Evolutionary conservation across 2,888 invertebrate genomes (phyloP), one percentile per base, ranked within the genome.

Genomic region (Aphidius colemani): DNA sequence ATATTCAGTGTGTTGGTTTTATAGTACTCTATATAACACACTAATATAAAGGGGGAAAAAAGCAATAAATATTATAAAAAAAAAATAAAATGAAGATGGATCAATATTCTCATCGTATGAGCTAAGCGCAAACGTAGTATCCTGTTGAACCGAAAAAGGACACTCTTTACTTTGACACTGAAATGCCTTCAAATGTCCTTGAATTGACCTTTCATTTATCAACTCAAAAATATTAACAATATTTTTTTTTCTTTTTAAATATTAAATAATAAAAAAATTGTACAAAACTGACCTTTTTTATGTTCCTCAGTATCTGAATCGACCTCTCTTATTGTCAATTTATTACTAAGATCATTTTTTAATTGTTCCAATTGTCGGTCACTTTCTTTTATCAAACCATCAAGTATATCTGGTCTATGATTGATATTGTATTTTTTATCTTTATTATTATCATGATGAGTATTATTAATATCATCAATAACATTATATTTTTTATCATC

Each of bases 291-390:
- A 76, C 78, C 78, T 69, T 78, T 80, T 18, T 72, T 72, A 10
- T 78, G 74, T 8, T 78, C 79, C 65, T 79, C 80, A 69, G 71
- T 76, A 57, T 79, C 78, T 6, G 79, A 79, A 62, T 79, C 79
- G 0, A 73, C 76, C 43, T 79, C 78, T 63, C 77, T 74, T 49
- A 74, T 76, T 74, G 78, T 76, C 1, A 58, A 11, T 48, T n/a
- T 51, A 51, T 41, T 46, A 46, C 51, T 46, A 30, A 65, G 45
- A 61, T 80, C 78, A n/a, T 65, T 66, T 45, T 72, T 72, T 59
- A 78, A 63, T 48, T 77, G 71, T 41, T 73, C 74, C 67, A 79
- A 56, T 64, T 79, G 78, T 59, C 67, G 67, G 49, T 80, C 74
- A 8, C 76, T 74, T 55, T 80, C 80, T 58, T 75, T 75, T 57